phyloP scores from a whole-genome alignment of 2,797 vertebrate genomes.

The Lagocephalus sceleratus region DNA sequence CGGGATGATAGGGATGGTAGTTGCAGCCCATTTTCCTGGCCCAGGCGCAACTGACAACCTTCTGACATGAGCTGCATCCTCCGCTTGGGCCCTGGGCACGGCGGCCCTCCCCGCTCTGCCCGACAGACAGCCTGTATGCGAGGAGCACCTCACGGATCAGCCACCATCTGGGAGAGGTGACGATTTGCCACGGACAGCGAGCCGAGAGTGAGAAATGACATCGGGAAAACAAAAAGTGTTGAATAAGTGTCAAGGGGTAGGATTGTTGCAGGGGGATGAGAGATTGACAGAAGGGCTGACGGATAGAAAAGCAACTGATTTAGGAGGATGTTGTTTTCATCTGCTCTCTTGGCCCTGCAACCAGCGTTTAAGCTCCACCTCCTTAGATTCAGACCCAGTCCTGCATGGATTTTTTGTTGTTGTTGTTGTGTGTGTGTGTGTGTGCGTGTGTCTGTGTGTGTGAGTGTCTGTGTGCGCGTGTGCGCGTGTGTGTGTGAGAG shows the following conservation, averaged over 20 bases:
- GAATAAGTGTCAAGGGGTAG: conserved; percentile 29
- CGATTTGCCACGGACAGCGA: conserved; percentile 40
- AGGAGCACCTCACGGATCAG: conserved; percentile 50
- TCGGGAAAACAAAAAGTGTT: conserved; percentile 4
- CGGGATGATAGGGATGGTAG: too few species aligned
- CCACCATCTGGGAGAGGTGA: conserved; percentile 58
- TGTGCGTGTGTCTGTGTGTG: conserved; percentile 1
- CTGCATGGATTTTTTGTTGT: conserved; percentile 9
- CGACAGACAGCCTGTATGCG: conserved; percentile 54
- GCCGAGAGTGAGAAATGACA: conserved; percentile 4
- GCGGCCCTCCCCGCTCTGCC: conserved; percentile 32
- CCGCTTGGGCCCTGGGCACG: conserved; percentile 17
- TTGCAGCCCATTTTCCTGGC: conserved; percentile 2
- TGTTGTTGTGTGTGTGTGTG: conserved; percentile 26
- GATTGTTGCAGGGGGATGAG: conserved; percentile 20
- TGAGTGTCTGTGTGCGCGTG: not conserved
- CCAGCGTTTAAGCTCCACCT: conserved; percentile 57
- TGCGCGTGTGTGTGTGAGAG: conserved; percentile 10
- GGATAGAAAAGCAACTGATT: conserved; percentile 46
- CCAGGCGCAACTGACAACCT: conserved; percentile 17
- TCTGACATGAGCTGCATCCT: conserved; percentile 30
- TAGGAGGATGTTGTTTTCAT: conserved; percentile 52
- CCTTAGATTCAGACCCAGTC: conserved; percentile 37
- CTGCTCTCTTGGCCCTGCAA: conserved; percentile 41
- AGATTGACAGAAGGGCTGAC: conserved; percentile 39